These are phyloP conservation scores for Dynastes hyllus DNA, from an alignment of 2,888 invertebrate genomes.

Conservation along the genomic window DNA sequence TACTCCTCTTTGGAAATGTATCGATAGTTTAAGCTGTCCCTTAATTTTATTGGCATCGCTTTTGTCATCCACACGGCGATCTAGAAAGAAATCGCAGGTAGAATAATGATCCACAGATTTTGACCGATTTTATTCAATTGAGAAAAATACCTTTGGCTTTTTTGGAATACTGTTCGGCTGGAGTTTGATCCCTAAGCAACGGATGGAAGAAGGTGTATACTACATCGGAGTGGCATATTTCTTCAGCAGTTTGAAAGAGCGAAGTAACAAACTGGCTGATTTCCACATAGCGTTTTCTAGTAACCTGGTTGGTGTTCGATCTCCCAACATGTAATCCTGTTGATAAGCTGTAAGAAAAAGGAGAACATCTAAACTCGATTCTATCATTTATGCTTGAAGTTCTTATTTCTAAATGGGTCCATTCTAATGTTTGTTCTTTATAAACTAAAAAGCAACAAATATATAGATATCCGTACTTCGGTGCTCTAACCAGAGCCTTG, in stretches of 20 bases:
- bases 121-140: background rate
- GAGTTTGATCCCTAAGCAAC: conserved; percentile 91
- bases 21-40: conserved; percentile 86
- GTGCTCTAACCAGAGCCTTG: no score
- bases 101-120: background rate
- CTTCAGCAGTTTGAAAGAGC: conserved; percentile 90
- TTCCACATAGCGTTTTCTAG: conserved; percentile 92
- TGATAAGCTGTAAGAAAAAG: conserved; percentile 74
- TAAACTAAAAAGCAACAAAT: no score
- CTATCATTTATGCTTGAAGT: no score
- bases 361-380: no score
- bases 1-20: conserved; percentile 83
- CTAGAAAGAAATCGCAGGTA: conserved; percentile 54
- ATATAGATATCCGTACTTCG: no score
- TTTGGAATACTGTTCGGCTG: conserved; percentile 84
- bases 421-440: no score
- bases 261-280: conserved; percentile 91
- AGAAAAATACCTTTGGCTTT: conserved; percentile 82
- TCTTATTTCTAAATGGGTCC: no score
- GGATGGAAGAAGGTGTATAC: conserved; percentile 99
- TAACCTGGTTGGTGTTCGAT: conserved; percentile 95
- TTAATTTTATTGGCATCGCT: conserved; percentile 71
- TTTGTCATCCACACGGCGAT: conserved; percentile 59
- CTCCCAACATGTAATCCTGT: conserved; percentile 89
- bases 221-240: conserved; percentile 95